A percentile compares a stretch with the other conserved stretches of the same genome.
Evolutionary conservation across 2,113 vertebrate species (phyloP).

Genomic region (Erythrocercus mccallii): DNA sequence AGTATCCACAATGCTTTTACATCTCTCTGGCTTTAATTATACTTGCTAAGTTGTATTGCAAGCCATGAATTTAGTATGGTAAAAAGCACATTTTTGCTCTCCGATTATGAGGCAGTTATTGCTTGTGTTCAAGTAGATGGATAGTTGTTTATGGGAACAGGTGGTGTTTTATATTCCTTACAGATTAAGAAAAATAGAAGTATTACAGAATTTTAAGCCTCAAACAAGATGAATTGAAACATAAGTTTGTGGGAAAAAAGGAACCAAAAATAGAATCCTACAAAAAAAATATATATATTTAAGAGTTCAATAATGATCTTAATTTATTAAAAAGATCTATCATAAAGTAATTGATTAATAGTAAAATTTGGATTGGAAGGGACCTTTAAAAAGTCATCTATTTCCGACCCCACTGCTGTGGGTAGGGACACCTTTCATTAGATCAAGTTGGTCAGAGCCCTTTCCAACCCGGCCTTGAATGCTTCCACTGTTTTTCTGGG

Average conservation of each 20-base stretch:
- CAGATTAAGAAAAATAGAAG: not conserved
- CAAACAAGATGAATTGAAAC: not conserved
- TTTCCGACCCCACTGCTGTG: not conserved
- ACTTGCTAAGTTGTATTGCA: not conserved
- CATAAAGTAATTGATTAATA: not conserved
- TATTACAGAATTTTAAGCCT: not conserved
- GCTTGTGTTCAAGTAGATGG: not conserved
- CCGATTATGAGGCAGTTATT: not conserved
- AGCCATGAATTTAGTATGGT: not conserved
- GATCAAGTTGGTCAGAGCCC: not conserved
- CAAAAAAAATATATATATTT: not conserved
- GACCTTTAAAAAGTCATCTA: not conserved
- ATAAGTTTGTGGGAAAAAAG: not conserved
- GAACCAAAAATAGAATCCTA: not conserved
- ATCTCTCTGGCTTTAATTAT: not conserved
- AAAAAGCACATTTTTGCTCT: not conserved
- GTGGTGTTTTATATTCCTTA: not conserved
- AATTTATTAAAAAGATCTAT: not conserved
- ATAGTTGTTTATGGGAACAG: not conserved
- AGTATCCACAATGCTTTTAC: not conserved
- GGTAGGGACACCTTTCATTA: not conserved
- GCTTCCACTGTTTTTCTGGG: not conserved
- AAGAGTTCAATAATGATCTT: not conserved
- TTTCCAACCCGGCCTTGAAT: not conserved
- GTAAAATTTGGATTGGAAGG: not conserved